Conservation (phyloP, 2,797 vertebrate species). For the Hozukius guyotensis region DNA sequence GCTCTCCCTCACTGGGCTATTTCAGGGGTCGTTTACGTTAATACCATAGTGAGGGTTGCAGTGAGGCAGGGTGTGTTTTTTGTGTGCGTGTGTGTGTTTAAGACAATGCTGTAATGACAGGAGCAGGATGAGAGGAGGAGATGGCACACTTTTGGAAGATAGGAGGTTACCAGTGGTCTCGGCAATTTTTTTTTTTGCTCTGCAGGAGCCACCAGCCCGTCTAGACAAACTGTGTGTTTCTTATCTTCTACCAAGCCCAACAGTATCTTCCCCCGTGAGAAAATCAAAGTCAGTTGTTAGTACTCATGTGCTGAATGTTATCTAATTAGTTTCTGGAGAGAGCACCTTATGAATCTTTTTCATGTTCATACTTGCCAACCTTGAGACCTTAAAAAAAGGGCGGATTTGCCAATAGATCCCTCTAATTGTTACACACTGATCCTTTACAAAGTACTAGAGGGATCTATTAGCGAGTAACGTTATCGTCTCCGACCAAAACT, state of each 20-base stretch:
- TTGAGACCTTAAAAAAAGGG: too few relatives aligned
- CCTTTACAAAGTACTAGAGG: too few relatives aligned
- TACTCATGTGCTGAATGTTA: neutral
- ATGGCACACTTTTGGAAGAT: slow-evolving; percentile 61
- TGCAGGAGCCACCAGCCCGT: slow-evolving; percentile 34
- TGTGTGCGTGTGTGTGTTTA: slow-evolving; percentile 11
- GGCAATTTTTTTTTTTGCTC: slow-evolving; percentile 12
- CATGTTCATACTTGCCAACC: too few relatives aligned
- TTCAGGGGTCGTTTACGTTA: slow-evolving; percentile 36
- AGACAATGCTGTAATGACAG: slow-evolving; percentile 63
- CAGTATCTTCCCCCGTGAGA: neutral
- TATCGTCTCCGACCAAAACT: too few relatives aligned
- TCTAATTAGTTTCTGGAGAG: neutral
- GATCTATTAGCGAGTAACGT: too few relatives aligned
- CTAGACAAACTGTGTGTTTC: slow-evolving; percentile 16
- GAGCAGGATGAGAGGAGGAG: slow-evolving; percentile 61
- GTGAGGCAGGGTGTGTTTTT: slow-evolving; percentile 43
- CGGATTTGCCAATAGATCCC: neutral
- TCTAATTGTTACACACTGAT: too few relatives aligned
- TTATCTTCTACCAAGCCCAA: neutral
- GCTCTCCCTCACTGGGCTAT: neutral
- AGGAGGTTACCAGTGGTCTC: slow-evolving; percentile 36
- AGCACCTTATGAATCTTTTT: neutral
- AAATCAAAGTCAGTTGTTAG: neutral
- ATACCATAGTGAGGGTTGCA: slow-evolving; percentile 22